Base-by-base conservation (phyloP, 2,888 invertebrate genomes). In the Choristoneura rosaceana region DNA sequence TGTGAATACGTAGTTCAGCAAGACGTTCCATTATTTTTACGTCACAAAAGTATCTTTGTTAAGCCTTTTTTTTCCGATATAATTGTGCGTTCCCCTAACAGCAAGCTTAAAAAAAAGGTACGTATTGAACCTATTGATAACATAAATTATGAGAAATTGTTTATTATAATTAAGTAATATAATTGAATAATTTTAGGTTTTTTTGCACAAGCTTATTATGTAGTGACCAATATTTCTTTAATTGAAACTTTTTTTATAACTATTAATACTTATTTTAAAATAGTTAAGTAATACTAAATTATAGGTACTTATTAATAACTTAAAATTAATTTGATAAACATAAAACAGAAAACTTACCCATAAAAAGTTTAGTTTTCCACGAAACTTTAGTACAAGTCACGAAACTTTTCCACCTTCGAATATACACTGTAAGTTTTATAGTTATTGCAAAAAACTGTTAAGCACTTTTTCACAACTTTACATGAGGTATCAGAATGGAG, bases 381-480 rank as follows among this genome's bases (percentile, higher is more conserved):
- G 17, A 55, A 55, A 55, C 55, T 55, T 55, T 25, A 52, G 9
- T 52, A 15, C 17, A 25, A 55, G 25, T 55, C 55, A 55, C 55
- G 25, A 25, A 55, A 55, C 55, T 55, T 55, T 52, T 8, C 2
- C 15, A 17, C 15, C 52, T 7, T 38, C 38, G 38, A 38, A 38
- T 38, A 38, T 38, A 38, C 7, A 38, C 7, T 0, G 38, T 38
- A 5, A 17, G 2, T 17, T 17, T 52, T 17, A 9, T 8, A 9
- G 52, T 17, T 52, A 17, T 17, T 25, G 17, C 34, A n/a, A 59
- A 59, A 34, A 41, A 25, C 25, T 33, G 25, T 34, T 33, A n/a
- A 59, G 5, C 68, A 68, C 68, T 52, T 50, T 59, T 15, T 64
- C 50, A 69, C 68, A 33, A 58, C 15, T 59, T 58, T 15, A 3